Evolutionary conservation across 64 coral and sea anemone species (phyloP).

Genomic region (Montipora sp.): DNA sequence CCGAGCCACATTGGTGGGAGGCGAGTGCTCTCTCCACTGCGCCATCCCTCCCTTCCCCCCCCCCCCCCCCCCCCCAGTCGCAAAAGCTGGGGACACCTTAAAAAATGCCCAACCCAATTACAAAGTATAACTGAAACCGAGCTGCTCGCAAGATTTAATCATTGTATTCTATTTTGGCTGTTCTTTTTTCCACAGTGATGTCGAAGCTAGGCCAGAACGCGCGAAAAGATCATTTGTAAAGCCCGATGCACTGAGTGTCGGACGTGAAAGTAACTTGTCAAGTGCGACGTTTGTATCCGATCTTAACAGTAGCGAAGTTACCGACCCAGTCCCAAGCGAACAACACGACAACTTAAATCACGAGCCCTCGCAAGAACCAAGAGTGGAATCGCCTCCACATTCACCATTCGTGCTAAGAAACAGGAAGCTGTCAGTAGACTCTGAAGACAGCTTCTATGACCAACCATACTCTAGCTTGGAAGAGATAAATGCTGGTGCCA

Average conservation of each 20-base stretch:
- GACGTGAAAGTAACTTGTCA: neutral
- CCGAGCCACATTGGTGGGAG: too few relatives aligned
- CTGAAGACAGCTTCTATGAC: slow-evolving; percentile 81
- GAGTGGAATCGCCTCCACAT: neutral
- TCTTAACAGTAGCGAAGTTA: neutral
- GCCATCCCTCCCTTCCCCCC: too few relatives aligned
- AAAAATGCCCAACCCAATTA: too few relatives aligned
- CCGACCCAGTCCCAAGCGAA: neutral
- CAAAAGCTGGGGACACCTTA: too few relatives aligned
- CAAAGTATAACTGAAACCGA: too few relatives aligned
- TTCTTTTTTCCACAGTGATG: neutral
- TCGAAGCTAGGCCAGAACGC: neutral
- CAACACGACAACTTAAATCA: neutral
- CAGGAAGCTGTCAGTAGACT: slow-evolving; percentile 75
- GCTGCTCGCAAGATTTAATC: too few relatives aligned
- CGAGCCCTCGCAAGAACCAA: neutral
- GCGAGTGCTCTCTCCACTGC: too few relatives aligned
- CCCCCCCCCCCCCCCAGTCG: too few relatives aligned
- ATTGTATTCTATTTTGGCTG: neutral
- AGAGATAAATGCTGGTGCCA: slow-evolving; percentile 74
- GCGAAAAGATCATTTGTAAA: neutral
- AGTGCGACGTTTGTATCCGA: slow-evolving; percentile 2
- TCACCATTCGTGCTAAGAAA: slow-evolving; percentile 57
- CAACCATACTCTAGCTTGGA: slow-evolving; percentile 85
- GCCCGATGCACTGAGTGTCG: slow-evolving; percentile 9